Percentiles rank a stretch among this genome's conserved stretches.
phyloP scores from a whole-genome alignment of 2,888 invertebrate genomes.

The Ditylenchus weischeri region DNA sequence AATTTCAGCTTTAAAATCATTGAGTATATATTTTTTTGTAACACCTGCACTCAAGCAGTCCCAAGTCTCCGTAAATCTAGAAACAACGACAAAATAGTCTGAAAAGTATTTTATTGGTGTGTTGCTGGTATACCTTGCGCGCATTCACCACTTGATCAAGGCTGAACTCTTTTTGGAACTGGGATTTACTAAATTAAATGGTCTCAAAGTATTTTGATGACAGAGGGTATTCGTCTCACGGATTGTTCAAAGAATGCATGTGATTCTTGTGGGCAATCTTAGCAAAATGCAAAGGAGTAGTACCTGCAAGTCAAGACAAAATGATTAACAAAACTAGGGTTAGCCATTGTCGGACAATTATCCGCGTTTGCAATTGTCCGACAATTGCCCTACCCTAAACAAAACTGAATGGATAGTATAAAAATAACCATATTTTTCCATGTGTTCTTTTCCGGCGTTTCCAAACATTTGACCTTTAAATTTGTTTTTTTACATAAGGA shows the following conservation, averaged over 20 bases:
- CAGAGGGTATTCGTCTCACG: conserved; percentile 65
- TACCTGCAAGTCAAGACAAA: conserved; percentile 63
- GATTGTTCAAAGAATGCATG: conserved; percentile 90
- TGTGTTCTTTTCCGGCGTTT: conserved; percentile 90
- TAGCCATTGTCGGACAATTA: too few species aligned
- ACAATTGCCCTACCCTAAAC: too few species aligned
- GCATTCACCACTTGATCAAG: conserved; percentile 84
- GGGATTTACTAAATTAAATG: conserved; percentile 71
- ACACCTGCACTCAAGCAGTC: conserved; percentile 88
- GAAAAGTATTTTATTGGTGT: neutral
- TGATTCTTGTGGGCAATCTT: conserved; percentile 98
- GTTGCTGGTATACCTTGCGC: conserved; percentile 61
- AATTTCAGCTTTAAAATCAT: conserved; percentile 14
- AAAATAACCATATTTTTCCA: conserved; percentile 77
- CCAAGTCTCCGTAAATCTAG: conserved; percentile 81
- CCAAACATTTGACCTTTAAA: conserved; percentile 71
- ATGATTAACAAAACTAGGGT: too few species aligned
- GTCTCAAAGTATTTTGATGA: neutral
- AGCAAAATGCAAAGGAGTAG: conserved; percentile 85
- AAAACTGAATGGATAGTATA: too few species aligned
- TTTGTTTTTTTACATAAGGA: neutral
- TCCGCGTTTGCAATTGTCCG: too few species aligned
- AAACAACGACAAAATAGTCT: neutral
- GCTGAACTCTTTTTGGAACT: conserved; percentile 85
- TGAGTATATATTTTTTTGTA: neutral